Base-by-base conservation (phyloP, 1,140 invertebrate species). In the Geopemphigus sp. region DNA sequence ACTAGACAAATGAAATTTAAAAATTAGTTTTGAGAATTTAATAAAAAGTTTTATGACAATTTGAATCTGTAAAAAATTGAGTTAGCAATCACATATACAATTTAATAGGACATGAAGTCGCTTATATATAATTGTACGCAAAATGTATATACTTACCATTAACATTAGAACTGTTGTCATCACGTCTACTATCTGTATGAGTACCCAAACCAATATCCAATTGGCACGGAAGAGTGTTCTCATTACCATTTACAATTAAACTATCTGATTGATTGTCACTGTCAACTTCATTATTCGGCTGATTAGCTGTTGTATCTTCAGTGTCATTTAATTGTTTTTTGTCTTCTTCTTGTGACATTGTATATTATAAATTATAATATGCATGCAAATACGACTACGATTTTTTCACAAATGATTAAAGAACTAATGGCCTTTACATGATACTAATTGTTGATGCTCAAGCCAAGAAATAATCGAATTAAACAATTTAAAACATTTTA, bases 281-380 rank as follows among this genome's bases (percentile, higher is more conserved):
- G 59, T 76, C 53, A 39, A 14, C 32, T 17, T 59, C 73, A 45
- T 76, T 59, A 24, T 17, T 59, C 2, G 73, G 22, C 22, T 10
- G 19, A 45, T 76, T 57, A 39, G 26, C 56, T 1, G 22, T 26
- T n/a, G 56, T 10, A 76, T 76, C 45, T 1, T 76, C 73, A 17
- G 14, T 32, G 10, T 76, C 6, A n/a, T 76, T 76, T 45, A 76
- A 59, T 4, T 32, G 32, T 39, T 5, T 39, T 39, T 76, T 76
- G 54, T 76, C 73, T 76, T 76, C 73, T 59, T 76, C 73, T 26
- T 76, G 54, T 14, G 73, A 76, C 73, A 76, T 76, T 17, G 4
- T 57, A 22, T 39, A 24, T 8, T 57, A 24, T 74, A 54, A 74
- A 57, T 39, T 19, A 61, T 32, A 29, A 63, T 63, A 63, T 68